phyloP scores from a whole-genome alignment of 2,113 vertebrate genomes.

The Silurus asotus region DNA sequence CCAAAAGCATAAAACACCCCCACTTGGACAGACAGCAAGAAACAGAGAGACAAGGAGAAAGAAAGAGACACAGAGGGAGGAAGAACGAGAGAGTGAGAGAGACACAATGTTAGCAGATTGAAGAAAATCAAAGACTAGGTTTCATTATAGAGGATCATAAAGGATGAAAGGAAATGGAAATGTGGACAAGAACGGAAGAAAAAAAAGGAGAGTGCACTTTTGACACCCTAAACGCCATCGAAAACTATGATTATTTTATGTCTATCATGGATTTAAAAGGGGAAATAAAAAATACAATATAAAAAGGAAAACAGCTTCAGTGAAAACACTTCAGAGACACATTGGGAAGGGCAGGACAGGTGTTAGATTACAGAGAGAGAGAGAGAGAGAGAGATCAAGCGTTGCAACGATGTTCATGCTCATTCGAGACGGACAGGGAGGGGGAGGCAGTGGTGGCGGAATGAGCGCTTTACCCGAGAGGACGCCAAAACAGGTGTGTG shows the following conservation, averaged over 20 bases:
- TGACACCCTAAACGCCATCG: not conserved
- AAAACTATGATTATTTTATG: not conserved
- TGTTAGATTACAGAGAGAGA: slow-evolving; percentile 56
- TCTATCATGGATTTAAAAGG: not conserved
- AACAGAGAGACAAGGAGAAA: not conserved
- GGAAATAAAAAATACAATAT: not conserved
- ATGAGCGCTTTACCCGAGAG: slow-evolving; percentile 63
- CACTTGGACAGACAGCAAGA: slow-evolving; percentile 5
- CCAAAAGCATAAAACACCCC: slow-evolving; percentile 51
- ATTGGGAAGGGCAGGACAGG: slow-evolving; percentile 39
- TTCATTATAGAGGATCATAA: not conserved
- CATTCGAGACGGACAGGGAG: slow-evolving; percentile 69
- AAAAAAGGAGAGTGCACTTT: not conserved
- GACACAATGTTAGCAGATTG: not conserved
- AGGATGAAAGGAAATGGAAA: not conserved
- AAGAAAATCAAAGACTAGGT: not conserved
- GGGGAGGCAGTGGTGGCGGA: slow-evolving; percentile 53
- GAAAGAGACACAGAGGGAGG: not conserved
- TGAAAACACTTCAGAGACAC: not conserved
- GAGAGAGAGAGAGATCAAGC: slow-evolving; percentile 48
- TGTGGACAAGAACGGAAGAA: not conserved
- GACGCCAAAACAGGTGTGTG: slow-evolving; percentile 72
- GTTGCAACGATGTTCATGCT: slow-evolving; percentile 75
- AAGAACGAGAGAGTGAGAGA: not conserved
- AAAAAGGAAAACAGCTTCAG: not conserved